Evolutionary conservation across 2,888 invertebrate species (phyloP), one percentile per base, ranked within the genome.

Genomic region (Xiphydria camelus): DNA sequence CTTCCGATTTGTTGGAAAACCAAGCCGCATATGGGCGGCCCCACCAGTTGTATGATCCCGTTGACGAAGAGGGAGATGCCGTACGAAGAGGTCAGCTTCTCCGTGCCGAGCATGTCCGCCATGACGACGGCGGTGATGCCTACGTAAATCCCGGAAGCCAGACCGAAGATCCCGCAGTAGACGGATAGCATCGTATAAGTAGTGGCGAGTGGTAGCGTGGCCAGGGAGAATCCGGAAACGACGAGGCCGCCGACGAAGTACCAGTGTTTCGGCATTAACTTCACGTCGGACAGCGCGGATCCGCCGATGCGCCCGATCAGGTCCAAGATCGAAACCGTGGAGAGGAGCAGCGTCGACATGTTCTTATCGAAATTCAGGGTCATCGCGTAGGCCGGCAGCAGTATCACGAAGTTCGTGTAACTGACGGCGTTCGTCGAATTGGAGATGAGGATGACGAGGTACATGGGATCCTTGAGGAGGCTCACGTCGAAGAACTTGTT

Each of bases 71-170:
- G 76, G 54, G 91, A 90, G 20, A 92, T 90, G 1, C 92, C 92
- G 61, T 91, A 92, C 0, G 91, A 89, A 0, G 91, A 89, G 65
- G 91, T 89, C 0, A 92, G 73, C n/a, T 89, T 80, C 56, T 92
- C 91, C 0, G 88, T 86, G 0, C 92, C 92, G 4, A 92, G 68
- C 85, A 91, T 86, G 66, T 92, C 91, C 0, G 91, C 89, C 89
- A 92, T 90, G 3, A 91, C 89, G 25, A 92, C 85, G 1, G 92
- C 91, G 0, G 91, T 91, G 9, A 92, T 86, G 3, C 92, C 92
- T 0, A 91, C 89, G 69, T 91, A 92, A 2, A 88, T 83, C 6
- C 92, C 92, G 0, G 91, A 91, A 2, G 91, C 87, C 10, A 92
- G 76, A 2, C 92, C 92, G 64, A 91, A 92, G 1, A 88, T 65